Percentiles rank a stretch among this genome's conserved stretches.
phyloP scores from a whole-genome alignment of 2,113 vertebrate species.

The Pavo muticus region DNA sequence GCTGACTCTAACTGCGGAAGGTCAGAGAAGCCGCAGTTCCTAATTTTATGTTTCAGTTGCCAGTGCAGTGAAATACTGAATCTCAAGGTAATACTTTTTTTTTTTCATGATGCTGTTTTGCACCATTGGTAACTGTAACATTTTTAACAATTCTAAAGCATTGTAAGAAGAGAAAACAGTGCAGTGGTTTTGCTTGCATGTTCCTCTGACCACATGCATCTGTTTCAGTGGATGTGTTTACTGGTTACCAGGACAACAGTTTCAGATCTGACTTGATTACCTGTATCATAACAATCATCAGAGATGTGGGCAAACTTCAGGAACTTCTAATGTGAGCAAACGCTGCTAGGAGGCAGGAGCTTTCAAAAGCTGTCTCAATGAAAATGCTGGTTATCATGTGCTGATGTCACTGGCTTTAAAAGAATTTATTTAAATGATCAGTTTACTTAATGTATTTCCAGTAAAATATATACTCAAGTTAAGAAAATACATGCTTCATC shows the following conservation, averaged over 20 bases:
- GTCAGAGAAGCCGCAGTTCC: neutral
- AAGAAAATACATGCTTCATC: neutral
- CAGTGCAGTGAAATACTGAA: neutral
- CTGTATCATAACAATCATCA: slow-evolving; percentile 45
- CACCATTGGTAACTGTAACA: neutral
- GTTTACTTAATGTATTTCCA: neutral
- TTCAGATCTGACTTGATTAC: slow-evolving; percentile 26
- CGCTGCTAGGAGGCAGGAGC: slow-evolving; percentile 17
- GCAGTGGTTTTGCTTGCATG: neutral
- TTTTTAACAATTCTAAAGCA: neutral
- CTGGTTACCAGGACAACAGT: slow-evolving; percentile 25
- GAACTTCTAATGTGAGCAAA: slow-evolving; percentile 31
- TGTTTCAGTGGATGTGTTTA: slow-evolving; percentile 31
- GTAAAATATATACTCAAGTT: neutral
- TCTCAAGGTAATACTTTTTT: neutral
- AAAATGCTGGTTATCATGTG: slow-evolving; percentile 17
- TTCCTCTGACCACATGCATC: neutral
- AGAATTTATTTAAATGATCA: neutral
- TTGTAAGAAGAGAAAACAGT: neutral
- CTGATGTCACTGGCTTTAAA: neutral
- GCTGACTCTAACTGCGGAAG: neutral
- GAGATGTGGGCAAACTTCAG: slow-evolving; percentile 47
- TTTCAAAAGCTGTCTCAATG: slow-evolving; percentile 19
- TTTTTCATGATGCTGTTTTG: neutral
- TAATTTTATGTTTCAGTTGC: neutral